Evolutionary conservation across 2,888 invertebrate species (phyloP), one percentile per base, ranked within the genome.

Genomic region (Melangyna quadrimaculata): DNA sequence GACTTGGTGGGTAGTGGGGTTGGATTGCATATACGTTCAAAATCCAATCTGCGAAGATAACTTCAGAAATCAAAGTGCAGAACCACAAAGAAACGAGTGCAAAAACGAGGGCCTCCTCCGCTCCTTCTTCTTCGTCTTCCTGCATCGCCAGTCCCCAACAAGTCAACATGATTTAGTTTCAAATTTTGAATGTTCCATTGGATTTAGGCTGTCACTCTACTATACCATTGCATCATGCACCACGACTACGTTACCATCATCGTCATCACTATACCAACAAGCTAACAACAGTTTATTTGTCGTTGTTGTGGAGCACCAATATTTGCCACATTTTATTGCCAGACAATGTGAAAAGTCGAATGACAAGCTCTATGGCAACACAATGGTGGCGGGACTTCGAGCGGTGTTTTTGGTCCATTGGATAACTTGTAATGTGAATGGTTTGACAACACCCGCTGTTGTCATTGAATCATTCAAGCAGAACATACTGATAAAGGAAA

Each of bases 361-460:
- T 78, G 78, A 74, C 79, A 67, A 70, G 73, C 73, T 67, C n/a
- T 61, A 48, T 61, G 53, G 83, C 79, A 83, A 83, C 48, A 61
- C 43, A 61, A 59, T 59, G 32, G 35, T 48, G 73, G 51, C 24
- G 22, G 24, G 48, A 40, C 27, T 69, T 72, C 51, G 32, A n/a
- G 29, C 61, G 22, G 40, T 22, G 48, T 63, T 61, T 65, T 61
- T 57, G 37, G 78, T 65, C 32, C 19, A 73, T 59, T 73, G 59
- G 43, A 17, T 14, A 63, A 57, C 19, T 22, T 35, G 7, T 1
- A 69, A 70, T 75, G 10, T 32, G 69, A 24, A 48, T 35, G 27
- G 37, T 57, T 59, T 43, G 6, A 24, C 27, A 32, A 27, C 17
- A 43, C 29, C 45, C 48, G 17, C 63, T 27, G 32, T 29, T 61